Percentiles rank a stretch among this genome's conserved stretches.
phyloP scores from a whole-genome alignment of 2,888 invertebrate genomes.

The Acronicta aceris region DNA sequence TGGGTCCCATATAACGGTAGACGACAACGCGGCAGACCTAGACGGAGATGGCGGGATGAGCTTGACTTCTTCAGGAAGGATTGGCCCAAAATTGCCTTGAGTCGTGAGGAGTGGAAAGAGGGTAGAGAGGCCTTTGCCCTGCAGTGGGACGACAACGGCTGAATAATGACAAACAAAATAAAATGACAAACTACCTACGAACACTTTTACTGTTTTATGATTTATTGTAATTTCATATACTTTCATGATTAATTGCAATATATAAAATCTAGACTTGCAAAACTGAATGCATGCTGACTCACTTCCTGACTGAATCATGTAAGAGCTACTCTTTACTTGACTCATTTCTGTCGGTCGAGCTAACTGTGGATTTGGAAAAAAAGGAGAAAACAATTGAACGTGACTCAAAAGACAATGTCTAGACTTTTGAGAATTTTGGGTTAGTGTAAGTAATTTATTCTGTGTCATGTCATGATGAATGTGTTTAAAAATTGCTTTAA shows the following conservation, averaged over 20 bases:
- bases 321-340: constrained; percentile 24
- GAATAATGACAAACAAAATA: too few species aligned
- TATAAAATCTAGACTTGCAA: constrained; percentile 19
- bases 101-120: too few species aligned
- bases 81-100: too few species aligned
- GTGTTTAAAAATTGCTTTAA: constrained; percentile 1
- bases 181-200: too few species aligned
- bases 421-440: constrained; percentile 31
- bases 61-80: too few species aligned
- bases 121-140: too few species aligned
- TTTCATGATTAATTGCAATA: background rate
- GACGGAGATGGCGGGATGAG: too few species aligned
- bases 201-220: background rate
- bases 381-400: constrained; percentile 6
- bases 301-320: constrained; percentile 40
- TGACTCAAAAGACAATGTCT: constrained; percentile 44
- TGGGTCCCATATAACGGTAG: too few species aligned
- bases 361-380: constrained; percentile 31
- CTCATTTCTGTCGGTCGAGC: constrained; percentile 22
- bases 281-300: constrained; percentile 27
- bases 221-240: too few species aligned
- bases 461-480: background rate
- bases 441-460: constrained; percentile 36
- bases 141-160: too few species aligned
- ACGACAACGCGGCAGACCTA: too few species aligned